Base-by-base conservation (phyloP, 1,140 invertebrate genomes). In the Anagrus nilaparvatae region DNA sequence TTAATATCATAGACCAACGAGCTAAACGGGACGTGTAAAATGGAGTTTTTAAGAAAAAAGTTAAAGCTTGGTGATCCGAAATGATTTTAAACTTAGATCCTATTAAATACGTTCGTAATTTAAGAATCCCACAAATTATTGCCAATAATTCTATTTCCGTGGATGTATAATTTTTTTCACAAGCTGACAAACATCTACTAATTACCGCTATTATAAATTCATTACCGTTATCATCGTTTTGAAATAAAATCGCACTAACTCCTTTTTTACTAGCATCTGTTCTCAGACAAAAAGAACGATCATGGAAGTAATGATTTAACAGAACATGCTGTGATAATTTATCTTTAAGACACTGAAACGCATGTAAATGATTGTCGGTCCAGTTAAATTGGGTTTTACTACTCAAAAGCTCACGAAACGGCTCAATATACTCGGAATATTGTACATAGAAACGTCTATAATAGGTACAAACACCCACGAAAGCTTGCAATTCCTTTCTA, bases 401-500 rank as follows among this genome's bases (percentile, higher is more conserved):
- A 9, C 29, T 47, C 12, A 48, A 30, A 12, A 50, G 19, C 2
- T 45, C 21, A 1, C 45, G 27, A 24, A 47, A 43, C 16, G 40
- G 21, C 10, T 40, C 38, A 5, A 40, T 40, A 16, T 24, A 21
- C 24, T 39, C 18, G 1, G 34, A 34, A 28, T 50, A 30, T 20
- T 33, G 17, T 16, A 31, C 10, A 19, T 17, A 27, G 19, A 49
- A 49, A 4, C 37, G 35, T 5, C 44, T 30, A 27, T 49, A 49
- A 16, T 23, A 47, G 25, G 31, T 48, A 12, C 46, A 45, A 0
- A 37, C 21, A 0, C 46, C 46, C 12, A 41, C 10, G n/a, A 45
- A 48, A 16, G 18, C 10, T 19, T 42, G 39, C 2, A 45, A 17
- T 21, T 51, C 28, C 45, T 48, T 40, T 44, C 49, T 28, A 20